Evolutionary conservation across 1,140 invertebrate genomes (phyloP), one percentile per base, ranked within the genome.

Genomic region (Diuraphis noxia): DNA sequence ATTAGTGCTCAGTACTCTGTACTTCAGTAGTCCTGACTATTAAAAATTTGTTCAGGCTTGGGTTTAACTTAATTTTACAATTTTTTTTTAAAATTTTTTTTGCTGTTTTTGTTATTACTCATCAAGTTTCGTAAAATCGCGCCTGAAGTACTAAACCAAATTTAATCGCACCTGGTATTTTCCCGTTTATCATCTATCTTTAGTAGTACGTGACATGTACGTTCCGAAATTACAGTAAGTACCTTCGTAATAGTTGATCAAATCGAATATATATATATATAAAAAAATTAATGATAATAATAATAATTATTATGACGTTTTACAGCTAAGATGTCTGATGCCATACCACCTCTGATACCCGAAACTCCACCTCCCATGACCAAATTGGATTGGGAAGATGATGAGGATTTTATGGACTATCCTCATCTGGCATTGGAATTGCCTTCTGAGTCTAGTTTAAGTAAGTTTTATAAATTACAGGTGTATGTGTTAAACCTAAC

Each of bases 321-420:
- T 4, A n/a, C 86, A 56, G 86, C n/a, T 56, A 63, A 56, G 30
- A 88, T 88, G 86, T 88, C 86, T 40, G 86, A 63, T 63, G 86
- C 40, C 36, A 91, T 91, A 40, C 89, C 89, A 25, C 89, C 89
- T 38, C 7, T 91, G 8, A 91, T 91, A 30, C 43, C 89, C 10
- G 89, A 77, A 72, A 81, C 89, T 0, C 89, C 89, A 49, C 89
- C 89, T 25, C 89, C 89, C 23, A 82, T 91, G 34, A 91, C 89
- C 8, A 91, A 91, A 81, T 81, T 81, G n/a, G 89, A 91, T 19
- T 91, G 89, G 89, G 89, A 82, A 36, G 77, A 91, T n/a, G 89
- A 91, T 40, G 77, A 91, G 13, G 88, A 90, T 41, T 90, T 77
- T 25, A 40, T 81, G 40, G 89, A 91, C n/a, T 82, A 41, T 38